Conservation (phyloP, 2,888 invertebrate species). For the Argyresthia albistria region DNA sequence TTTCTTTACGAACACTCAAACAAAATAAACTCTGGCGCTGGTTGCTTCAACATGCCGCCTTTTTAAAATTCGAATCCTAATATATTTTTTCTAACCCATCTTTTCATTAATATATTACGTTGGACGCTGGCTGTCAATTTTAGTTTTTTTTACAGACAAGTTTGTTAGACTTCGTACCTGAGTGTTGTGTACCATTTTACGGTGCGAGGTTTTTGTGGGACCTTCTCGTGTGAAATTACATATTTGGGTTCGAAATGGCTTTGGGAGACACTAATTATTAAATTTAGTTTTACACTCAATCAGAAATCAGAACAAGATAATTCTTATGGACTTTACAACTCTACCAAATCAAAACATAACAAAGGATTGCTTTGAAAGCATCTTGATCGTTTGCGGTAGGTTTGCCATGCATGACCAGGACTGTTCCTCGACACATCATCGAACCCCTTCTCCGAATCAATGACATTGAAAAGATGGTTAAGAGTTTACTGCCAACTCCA, state of each 20-base stretch:
- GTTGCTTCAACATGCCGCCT: slow-evolving; percentile 62
- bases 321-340: too few relatives aligned
- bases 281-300: too few relatives aligned
- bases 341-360: too few relatives aligned
- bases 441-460: background rate
- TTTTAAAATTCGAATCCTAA: slow-evolving; percentile 56
- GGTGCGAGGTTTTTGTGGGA: slow-evolving; percentile 34
- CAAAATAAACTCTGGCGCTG: slow-evolving; percentile 56
- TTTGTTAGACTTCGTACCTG: slow-evolving; percentile 35
- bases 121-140: slow-evolving; percentile 53
- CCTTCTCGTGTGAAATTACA: slow-evolving; percentile 24
- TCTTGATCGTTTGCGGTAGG: too few relatives aligned
- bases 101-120: slow-evolving; percentile 69
- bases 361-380: too few relatives aligned
- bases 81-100: slow-evolving; percentile 46
- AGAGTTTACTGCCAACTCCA: slow-evolving; percentile 8
- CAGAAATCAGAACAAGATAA: too few relatives aligned
- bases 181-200: slow-evolving; percentile 38
- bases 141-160: slow-evolving; percentile 33
- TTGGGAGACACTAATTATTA: too few relatives aligned
- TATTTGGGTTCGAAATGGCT: background rate
- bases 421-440: too few relatives aligned
- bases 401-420: too few relatives aligned
- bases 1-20: slow-evolving; percentile 61
- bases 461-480: slow-evolving; percentile 3